These are phyloP conservation scores for Propithecus coquereli DNA, from an alignment of 2,113 vertebrate genomes.

Conservation along the genomic window DNA sequence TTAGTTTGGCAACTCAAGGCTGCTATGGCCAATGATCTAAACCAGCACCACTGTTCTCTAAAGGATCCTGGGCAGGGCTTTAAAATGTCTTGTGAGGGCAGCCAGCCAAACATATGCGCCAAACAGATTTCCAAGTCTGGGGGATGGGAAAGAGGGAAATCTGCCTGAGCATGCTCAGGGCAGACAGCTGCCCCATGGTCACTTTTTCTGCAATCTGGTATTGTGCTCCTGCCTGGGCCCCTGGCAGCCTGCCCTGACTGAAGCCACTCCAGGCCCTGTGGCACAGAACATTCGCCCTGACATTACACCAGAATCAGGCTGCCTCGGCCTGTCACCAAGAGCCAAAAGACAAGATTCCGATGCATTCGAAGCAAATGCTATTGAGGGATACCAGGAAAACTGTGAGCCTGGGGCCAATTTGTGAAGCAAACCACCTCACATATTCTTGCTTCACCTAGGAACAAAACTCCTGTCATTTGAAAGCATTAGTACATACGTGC, in stretches of 20 bases:
- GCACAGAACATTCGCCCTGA: background rate
- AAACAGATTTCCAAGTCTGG: conserved; percentile 1
- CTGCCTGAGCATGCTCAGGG: background rate
- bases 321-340: background rate
- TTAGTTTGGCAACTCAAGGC: conserved; percentile 26
- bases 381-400: conserved; percentile 25
- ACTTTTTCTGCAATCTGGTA: background rate
- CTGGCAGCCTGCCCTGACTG: background rate
- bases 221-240: background rate
- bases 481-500: background rate
- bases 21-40: background rate
- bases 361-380: background rate
- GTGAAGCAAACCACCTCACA: background rate
- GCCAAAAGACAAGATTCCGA: conserved; percentile 40
- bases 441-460: background rate
- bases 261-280: background rate
- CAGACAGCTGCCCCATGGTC: background rate
- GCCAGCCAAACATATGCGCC: conserved; percentile 6
- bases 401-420: background rate
- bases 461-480: background rate
- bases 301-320: background rate
- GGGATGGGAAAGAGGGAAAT: background rate
- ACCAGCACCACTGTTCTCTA: background rate
- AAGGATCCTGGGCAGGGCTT: background rate
- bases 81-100: conserved; percentile 21